Evolutionary conservation across 2,113 vertebrate species (phyloP).

Genomic region (Buteo buteo): DNA sequence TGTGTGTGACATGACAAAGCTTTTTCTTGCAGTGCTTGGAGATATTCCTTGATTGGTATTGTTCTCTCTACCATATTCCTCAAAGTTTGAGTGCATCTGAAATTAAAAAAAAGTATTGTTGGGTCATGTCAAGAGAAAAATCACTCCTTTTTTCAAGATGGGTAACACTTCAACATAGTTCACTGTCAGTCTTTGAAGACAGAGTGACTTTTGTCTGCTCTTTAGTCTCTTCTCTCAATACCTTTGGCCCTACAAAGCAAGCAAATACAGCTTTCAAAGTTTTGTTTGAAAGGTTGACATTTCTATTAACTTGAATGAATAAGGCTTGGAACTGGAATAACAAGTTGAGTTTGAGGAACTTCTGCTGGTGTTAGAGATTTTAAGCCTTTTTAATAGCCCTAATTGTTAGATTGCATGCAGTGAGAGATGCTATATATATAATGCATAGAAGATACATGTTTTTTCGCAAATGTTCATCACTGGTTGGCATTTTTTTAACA

Average conservation of each 20-base stretch:
- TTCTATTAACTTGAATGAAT: background rate
- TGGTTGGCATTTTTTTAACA: background rate
- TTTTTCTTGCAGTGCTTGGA: background rate
- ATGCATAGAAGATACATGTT: background rate
- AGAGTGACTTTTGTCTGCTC: background rate
- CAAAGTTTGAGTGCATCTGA: background rate
- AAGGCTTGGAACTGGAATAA: background rate
- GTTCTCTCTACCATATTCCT: background rate
- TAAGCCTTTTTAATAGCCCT: background rate
- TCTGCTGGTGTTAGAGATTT: background rate
- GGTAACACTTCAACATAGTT: background rate
- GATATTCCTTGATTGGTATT: background rate
- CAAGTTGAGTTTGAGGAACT: background rate
- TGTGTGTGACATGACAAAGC: background rate
- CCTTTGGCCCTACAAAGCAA: background rate
- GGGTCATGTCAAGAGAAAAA: background rate
- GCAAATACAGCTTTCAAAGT: background rate
- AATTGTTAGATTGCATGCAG: background rate
- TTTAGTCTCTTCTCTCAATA: background rate
- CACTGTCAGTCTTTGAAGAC: background rate
- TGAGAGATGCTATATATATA: background rate
- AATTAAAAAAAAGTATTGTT: background rate
- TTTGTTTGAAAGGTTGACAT: background rate
- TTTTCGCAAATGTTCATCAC: background rate
- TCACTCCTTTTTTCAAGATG: background rate